Conservation (phyloP, 1,140 invertebrate species). For the Drosophila arizonae region DNA sequence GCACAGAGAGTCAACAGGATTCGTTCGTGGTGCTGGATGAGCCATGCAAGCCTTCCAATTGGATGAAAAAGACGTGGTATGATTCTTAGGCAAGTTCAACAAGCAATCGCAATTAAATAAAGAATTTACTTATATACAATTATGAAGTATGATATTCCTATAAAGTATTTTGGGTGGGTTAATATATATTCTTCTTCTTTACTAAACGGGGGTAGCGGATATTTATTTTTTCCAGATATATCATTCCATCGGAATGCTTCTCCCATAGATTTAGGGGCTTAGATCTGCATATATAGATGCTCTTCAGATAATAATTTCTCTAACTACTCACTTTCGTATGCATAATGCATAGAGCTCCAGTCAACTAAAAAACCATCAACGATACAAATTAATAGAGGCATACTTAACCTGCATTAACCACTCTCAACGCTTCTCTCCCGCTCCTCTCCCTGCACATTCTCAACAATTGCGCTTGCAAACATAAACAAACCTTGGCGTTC, state of each 20-base stretch:
- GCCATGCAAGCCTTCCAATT: slow-evolving; percentile 73
- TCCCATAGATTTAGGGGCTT: too few relatives aligned
- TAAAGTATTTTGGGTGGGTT: not conserved
- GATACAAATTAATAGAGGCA: too few relatives aligned
- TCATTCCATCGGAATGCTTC: too few relatives aligned
- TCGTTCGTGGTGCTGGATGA: slow-evolving; percentile 78
- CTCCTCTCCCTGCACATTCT: not conserved
- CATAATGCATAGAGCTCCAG: not conserved
- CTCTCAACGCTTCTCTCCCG: not conserved
- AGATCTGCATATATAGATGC: too few relatives aligned
- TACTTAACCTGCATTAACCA: not conserved
- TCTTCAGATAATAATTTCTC: too few relatives aligned
- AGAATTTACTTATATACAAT: slow-evolving; percentile 16
- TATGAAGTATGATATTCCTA: too few relatives aligned
- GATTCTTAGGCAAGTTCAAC: slow-evolving; percentile 57
- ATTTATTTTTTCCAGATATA: too few relatives aligned
- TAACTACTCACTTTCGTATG: too few relatives aligned
- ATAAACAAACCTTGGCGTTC: slow-evolving; percentile 55
- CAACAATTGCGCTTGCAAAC: slow-evolving; percentile 25
- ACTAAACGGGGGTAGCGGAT: too few relatives aligned
- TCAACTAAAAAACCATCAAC: not conserved
- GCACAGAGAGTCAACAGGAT: slow-evolving; percentile 45
- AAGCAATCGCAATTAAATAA: not conserved
- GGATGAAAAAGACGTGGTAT: slow-evolving; percentile 82
- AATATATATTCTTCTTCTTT: not conserved